Evolutionary conservation across 2,888 invertebrate genomes (phyloP).

Genomic region (Thymelicus lineola): DNA sequence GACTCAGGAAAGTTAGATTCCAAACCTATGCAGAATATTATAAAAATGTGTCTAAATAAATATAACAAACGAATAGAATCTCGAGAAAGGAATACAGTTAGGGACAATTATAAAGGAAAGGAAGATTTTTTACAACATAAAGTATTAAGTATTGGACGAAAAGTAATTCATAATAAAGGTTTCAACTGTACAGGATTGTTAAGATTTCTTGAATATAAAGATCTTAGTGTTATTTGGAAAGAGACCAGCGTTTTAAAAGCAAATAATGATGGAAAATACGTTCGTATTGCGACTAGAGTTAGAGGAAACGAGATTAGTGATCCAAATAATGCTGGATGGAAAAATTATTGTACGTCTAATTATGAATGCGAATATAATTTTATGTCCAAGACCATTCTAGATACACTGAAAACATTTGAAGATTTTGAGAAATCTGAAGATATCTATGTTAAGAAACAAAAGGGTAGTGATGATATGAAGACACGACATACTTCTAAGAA

Average conservation of each 20-base stretch:
- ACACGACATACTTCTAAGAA: neutral
- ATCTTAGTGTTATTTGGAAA: constrained; percentile 65
- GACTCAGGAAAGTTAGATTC: constrained; percentile 46
- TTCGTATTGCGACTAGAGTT: constrained; percentile 62
- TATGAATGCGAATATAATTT: constrained; percentile 6
- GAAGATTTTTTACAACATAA: constrained; percentile 66
- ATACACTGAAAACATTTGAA: constrained; percentile 14
- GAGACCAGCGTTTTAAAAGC: constrained; percentile 8
- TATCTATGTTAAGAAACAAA: neutral
- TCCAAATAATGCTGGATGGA: constrained; percentile 53
- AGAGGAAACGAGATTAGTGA: constrained; percentile 44
- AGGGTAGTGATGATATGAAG: neutral
- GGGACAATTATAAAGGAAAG: constrained; percentile 39
- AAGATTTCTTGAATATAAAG: constrained; percentile 67
- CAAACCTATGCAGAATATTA: constrained; percentile 60
- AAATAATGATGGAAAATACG: constrained; percentile 36
- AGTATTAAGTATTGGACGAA: constrained; percentile 71
- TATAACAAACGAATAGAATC: constrained; percentile 53
- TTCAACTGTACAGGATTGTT: constrained; percentile 66
- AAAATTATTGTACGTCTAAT: constrained; percentile 40
- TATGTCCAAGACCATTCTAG: constrained; percentile 39
- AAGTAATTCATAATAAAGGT: constrained; percentile 62
- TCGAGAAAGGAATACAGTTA: constrained; percentile 40
- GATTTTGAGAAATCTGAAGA: neutral
- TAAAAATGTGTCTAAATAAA: constrained; percentile 58